Evolutionary conservation across 2,113 vertebrate species (phyloP).

Genomic region (Rhinichthys klamathensis): DNA sequence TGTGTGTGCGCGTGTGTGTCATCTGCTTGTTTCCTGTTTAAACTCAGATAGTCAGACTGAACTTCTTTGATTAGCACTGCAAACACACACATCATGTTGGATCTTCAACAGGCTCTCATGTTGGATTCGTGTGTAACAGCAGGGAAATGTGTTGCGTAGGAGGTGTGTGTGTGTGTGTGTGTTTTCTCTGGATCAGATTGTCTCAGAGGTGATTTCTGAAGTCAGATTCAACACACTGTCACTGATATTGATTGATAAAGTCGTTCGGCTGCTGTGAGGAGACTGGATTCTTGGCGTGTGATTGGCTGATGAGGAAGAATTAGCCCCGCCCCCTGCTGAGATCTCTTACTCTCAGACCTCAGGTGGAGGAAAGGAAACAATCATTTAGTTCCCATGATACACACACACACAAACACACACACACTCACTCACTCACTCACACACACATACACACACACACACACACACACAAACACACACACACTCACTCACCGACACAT

Average conservation of each 20-base stretch:
- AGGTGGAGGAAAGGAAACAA: constrained; percentile 51
- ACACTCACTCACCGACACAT: too few relatives aligned
- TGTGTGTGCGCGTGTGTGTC: background rate
- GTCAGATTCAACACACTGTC: background rate
- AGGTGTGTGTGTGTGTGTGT: constrained; percentile 12
- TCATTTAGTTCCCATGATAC: constrained; percentile 54
- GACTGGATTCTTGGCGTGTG: constrained; percentile 46
- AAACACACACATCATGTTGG: background rate
- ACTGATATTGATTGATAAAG: background rate
- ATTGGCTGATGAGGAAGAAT: constrained; percentile 59
- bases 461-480: too few relatives aligned
- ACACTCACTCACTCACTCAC: too few relatives aligned
- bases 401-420: background rate
- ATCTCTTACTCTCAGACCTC: constrained; percentile 55
- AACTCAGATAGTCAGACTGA: background rate
- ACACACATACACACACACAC: too few relatives aligned
- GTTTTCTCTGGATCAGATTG: background rate
- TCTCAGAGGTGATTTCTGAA: background rate
- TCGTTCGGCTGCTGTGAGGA: constrained; percentile 45
- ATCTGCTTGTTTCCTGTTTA: background rate
- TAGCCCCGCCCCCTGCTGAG: constrained; percentile 58
- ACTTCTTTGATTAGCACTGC: background rate
- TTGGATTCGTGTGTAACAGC: constrained; percentile 26
- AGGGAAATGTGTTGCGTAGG: constrained; percentile 38
- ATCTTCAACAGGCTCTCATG: background rate